Percentiles rank a stretch among this genome's conserved stretches.
Conservation (phyloP, 92 coral and sea anemone species). For the Porites lobata region DNA sequence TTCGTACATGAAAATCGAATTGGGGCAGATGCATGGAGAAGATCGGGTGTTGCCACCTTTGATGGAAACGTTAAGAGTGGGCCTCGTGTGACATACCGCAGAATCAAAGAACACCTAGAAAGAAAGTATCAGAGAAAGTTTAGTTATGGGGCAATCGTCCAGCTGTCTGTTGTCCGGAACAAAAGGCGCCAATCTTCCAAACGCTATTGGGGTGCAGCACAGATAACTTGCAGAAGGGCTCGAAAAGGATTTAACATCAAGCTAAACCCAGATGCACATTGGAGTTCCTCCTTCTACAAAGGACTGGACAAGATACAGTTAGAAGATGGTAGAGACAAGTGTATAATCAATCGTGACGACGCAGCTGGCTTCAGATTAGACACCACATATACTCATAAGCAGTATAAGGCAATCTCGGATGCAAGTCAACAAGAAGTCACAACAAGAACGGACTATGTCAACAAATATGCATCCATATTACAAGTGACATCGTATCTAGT, state of each 20-base stretch:
- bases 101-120: slow-evolving; percentile 60
- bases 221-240: slow-evolving; percentile 64
- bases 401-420: slow-evolving; percentile 52
- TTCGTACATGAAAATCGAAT: slow-evolving; percentile 48
- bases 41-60: slow-evolving; percentile 39
- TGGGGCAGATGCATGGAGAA: slow-evolving; percentile 63
- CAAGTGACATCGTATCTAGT: slow-evolving; percentile 56
- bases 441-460: slow-evolving; percentile 58
- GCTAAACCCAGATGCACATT: slow-evolving; percentile 64
- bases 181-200: slow-evolving; percentile 49
- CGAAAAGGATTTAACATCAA: slow-evolving; percentile 62
- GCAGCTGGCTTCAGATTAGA: slow-evolving; percentile 66
- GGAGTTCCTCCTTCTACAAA: slow-evolving; percentile 58
- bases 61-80: slow-evolving; percentile 60
- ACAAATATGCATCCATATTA: slow-evolving; percentile 53
- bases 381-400: slow-evolving; percentile 63
- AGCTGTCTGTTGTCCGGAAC: slow-evolving; percentile 57
- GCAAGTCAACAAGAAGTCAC: slow-evolving; percentile 51
- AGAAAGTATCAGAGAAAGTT: slow-evolving; percentile 54
- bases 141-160: slow-evolving; percentile 71
- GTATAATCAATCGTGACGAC: slow-evolving; percentile 55
- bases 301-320: slow-evolving; percentile 56
- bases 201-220: slow-evolving; percentile 73
- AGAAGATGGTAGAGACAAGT: slow-evolving; percentile 60
- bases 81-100: slow-evolving; percentile 50